A percentile compares a stretch with the other conserved stretches of the same genome.
These are phyloP conservation scores for Deroplatys truncata DNA, from an alignment of 2,888 invertebrate species.

Conservation along the genomic window DNA sequence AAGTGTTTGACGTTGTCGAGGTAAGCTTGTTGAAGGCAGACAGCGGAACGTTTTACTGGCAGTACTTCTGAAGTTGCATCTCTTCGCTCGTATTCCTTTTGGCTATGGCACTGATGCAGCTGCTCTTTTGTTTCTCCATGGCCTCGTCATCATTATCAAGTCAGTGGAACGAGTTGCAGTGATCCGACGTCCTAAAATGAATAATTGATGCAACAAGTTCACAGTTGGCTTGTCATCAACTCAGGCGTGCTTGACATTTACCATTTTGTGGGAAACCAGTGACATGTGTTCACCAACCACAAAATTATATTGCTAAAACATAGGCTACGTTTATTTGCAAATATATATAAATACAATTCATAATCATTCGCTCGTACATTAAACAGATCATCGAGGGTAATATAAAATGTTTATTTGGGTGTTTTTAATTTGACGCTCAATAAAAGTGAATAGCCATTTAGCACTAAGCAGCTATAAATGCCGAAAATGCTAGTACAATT, in stretches of 20 bases:
- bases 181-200: neutral
- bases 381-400: neutral
- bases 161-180: neutral
- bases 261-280: neutral
- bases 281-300: neutral
- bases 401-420: neutral
- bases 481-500: no score
- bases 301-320: neutral
- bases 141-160: neutral
- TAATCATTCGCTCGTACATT: neutral
- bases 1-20: no score
- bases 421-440: no score
- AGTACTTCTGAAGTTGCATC: no score
- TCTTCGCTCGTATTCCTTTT: no score
- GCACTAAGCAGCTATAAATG: no score
- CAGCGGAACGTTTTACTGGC: no score
- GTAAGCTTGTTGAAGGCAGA: no score
- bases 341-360: neutral
- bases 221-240: neutral
- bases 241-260: neutral
- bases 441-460: no score
- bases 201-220: neutral
- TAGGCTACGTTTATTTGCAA: neutral
- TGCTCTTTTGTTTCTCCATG: neutral
- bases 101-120: no score